Conservation (phyloP, 1,140 invertebrate genomes). For the Temnothorax longispinosus region DNA sequence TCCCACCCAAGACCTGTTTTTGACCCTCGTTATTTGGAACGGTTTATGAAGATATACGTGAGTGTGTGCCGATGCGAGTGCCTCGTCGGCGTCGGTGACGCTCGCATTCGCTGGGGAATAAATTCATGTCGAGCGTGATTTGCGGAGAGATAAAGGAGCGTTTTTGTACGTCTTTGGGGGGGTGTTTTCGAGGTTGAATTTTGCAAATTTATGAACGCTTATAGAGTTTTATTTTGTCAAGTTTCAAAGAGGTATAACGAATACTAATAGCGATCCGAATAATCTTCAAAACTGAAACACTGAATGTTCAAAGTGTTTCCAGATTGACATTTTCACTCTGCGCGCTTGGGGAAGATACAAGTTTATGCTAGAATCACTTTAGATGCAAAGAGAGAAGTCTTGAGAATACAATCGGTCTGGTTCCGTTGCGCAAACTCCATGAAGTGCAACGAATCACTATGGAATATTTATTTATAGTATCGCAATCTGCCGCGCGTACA, state of each 20-base stretch:
- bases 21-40: conserved; percentile 8
- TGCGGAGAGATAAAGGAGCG: background rate
- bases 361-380: background rate
- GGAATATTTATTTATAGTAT: conserved; percentile 24
- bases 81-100: conserved; percentile 18
- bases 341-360: background rate
- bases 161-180: background rate
- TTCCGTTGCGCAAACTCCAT: background rate
- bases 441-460: conserved; percentile 14
- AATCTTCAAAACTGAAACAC: background rate
- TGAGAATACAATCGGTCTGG: background rate
- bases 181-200: background rate
- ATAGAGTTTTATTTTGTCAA: background rate
- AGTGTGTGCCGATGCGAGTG: conserved; percentile 50
- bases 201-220: background rate
- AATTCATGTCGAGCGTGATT: background rate
- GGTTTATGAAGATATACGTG: conserved; percentile 46
- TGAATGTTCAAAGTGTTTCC: background rate
- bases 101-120: background rate
- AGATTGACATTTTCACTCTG: background rate
- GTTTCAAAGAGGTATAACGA: background rate
- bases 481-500: background rate
- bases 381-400: background rate
- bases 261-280: background rate
- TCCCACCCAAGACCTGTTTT: conserved; percentile 5